These are phyloP conservation scores for Coracopsis vasa DNA, from an alignment of 2,113 vertebrate genomes.

Conservation along the genomic window DNA sequence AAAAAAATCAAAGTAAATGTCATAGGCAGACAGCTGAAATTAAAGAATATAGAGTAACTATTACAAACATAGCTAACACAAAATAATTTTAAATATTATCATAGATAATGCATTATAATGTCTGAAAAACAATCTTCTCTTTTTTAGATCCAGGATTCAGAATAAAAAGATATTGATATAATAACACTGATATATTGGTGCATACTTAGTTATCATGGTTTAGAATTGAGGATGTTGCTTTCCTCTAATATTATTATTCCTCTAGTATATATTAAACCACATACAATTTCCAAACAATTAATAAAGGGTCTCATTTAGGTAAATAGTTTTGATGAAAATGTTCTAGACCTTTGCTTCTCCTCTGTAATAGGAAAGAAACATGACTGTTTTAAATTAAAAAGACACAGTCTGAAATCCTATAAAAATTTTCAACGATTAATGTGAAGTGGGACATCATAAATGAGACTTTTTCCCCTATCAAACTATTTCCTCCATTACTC, in stretches of 20 bases:
- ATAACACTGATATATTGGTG: background rate
- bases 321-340: background rate
- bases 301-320: background rate
- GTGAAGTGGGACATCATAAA: background rate
- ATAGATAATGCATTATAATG: background rate
- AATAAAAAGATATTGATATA: background rate
- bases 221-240: background rate
- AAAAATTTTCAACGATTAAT: background rate
- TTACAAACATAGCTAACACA: background rate
- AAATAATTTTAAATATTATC: background rate
- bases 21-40: conserved; percentile 1
- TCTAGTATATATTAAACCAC: background rate
- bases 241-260: background rate
- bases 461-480: background rate
- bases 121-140: background rate
- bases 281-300: background rate
- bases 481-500: background rate
- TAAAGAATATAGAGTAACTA: background rate
- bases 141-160: background rate
- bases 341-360: background rate
- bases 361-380: background rate
- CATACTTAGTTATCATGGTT: background rate
- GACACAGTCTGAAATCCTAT: background rate
- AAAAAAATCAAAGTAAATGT: conserved; percentile 42
- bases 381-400: background rate